Base-by-base conservation (phyloP, 2,797 vertebrate species). In the Sebastes oblongus region DNA sequence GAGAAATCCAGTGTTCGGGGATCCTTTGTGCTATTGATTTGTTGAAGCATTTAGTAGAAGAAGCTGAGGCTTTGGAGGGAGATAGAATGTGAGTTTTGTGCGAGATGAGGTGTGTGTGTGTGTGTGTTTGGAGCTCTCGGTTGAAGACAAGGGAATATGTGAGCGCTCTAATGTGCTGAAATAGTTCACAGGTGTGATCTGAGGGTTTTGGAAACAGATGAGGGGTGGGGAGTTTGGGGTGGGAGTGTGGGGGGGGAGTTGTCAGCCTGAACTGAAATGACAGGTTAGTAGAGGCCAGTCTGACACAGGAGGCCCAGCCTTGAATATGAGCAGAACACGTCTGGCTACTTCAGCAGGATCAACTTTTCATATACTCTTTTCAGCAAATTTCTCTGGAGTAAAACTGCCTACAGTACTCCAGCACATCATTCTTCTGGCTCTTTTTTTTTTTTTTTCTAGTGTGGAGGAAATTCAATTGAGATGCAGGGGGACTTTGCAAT, bases 101-200 rank as follows among this genome's bases (percentile, higher is more conserved):
- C 52, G 73, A 72, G 72, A 82, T 42, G 82, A 80, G 75, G 32
- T 62, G 75, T 72, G 80, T 69, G 60, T 69, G 66, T 72, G 32
- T 62, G 75, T 73, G 80, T 69, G 78, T 69, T 56, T 70, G 67
- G 77, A 68, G 76, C 67, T 79, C 78, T 75, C 54, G 4, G 75
- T 46, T 56, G 65, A 89, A 88, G 84, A 78, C 67, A 16, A 67
- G 50, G 81, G 85, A 89, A 85, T 84, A 83, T 82, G 86, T 30
- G 86, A 89, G 88, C 84, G 80, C 84, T 92, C 88, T 87, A 88
- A 93, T 92, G 89, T 90, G 91, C 79, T 77, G 89, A 93, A 95
- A 94, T 94, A 92, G 92, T 94, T 94, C 92, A 92, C 94, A 94
- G 95, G 95, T 95, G 93, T 88, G 93, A 90, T 89, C 72, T 86